Evolutionary conservation across 1,140 invertebrate species (phyloP).

Genomic region (Acarapis woodi): DNA sequence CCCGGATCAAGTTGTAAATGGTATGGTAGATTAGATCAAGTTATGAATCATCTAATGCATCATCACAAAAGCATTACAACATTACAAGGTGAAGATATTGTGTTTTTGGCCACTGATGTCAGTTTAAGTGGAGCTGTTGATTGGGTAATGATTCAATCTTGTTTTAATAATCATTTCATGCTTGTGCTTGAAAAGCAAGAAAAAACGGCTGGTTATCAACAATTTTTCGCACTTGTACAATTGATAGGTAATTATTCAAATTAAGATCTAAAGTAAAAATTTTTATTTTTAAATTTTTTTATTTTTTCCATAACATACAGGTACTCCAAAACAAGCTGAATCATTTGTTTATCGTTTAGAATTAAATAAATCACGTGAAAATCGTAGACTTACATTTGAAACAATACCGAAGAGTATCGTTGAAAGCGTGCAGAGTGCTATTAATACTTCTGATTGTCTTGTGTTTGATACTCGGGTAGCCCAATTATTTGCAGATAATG

Average conservation of each 20-base stretch:
- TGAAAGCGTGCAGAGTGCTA: conserved; percentile 92
- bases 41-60: conserved; percentile 90
- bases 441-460: conserved; percentile 88
- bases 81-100: conserved; percentile 80
- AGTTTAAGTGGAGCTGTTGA: conserved; percentile 96
- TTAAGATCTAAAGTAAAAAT: conserved; percentile 96
- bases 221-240: conserved; percentile 98
- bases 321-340: conserved; percentile 91
- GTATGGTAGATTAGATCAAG: conserved; percentile 80
- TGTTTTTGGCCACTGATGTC: conserved; percentile 96
- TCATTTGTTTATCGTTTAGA: conserved; percentile 91
- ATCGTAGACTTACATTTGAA: conserved; percentile 88
- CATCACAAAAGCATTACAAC: conserved; percentile 98
- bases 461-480: conserved; percentile 96
- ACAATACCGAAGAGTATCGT: conserved; percentile 93
- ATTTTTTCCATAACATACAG: conserved; percentile 95
- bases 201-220: conserved; percentile 84
- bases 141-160: conserved; percentile 99
- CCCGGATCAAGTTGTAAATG: conserved; percentile 96
- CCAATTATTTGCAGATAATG: conserved; percentile 93
- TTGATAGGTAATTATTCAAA: too few species aligned
- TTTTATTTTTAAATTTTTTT: conserved; percentile 97
- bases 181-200: conserved; percentile 96
- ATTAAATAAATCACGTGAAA: conserved; percentile 70
- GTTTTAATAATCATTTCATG: conserved; percentile 97